Evolutionary conservation across 1,140 invertebrate genomes (phyloP), one percentile per base, ranked within the genome.

Genomic region (Euschistus heros): DNA sequence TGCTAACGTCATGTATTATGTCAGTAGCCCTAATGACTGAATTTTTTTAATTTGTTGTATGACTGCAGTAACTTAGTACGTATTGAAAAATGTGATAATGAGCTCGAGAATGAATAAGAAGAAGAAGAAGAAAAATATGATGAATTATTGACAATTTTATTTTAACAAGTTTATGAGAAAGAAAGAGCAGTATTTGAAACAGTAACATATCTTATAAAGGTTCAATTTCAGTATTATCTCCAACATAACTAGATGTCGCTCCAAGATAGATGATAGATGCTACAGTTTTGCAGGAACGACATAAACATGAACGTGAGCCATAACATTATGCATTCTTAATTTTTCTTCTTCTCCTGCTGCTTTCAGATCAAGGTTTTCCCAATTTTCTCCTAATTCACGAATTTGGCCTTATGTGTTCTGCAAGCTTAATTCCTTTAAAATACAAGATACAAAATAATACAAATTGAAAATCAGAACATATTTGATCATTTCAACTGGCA

Each of bases 221-320:
- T 57, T 20, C 27, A 46, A 67, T 74, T 74, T 83, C 88, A 0
- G 95, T 95, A 74, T 99, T 99, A 74, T 99, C 97, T 5, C 92
- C 93, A 18, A 99, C 95, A 75, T 89, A 99, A 73, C 94, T 97
- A 2, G 95, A 98, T 0, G 97, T 99, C 15, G 72, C 72, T 22
- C 97, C 97, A 13, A 98, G 79, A 77, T 99, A 97, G 68, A 99
- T 98, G 57, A 99, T 96, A 0, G 92, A 87, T 0, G 92, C 92
- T 0, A 97, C 95, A 61, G 78, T 79, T 0, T 94, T 94, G 74
- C 97, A 99, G 17, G 83, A 82, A 42, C 82, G 79, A 1, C 92
- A 72, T 96, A 95, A 6, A 93, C 87, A 70, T 97, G 93, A 0
- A 99, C 91, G 75, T 99, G 97, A 0, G 97, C 97, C 97, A 99